Evolutionary conservation across 2,113 vertebrate species (phyloP), one percentile per base, ranked within the genome.

Genomic region (Nesoenas mayeri): DNA sequence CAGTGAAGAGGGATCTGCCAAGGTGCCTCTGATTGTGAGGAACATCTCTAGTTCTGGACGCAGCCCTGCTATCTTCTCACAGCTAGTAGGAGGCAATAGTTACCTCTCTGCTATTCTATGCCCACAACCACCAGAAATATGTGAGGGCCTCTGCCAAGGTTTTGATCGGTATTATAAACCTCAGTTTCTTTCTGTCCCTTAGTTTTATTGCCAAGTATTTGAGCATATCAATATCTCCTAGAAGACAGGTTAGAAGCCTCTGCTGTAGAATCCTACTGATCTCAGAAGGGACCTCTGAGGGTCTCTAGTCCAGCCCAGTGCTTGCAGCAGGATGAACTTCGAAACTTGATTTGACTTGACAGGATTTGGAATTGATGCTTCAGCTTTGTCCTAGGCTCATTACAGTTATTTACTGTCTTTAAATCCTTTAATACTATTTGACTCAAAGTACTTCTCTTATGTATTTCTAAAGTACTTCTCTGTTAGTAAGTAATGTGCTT

Each of bases 11-110:
- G 80, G 44, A 19, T 42, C 64, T 87, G 56, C 36, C 9, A 6
- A 70, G 17, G 12, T 70, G 47, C 40, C 36, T 48, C 38, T 0
- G 0, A 1, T 57, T 36, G 2, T 0, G 0, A 81, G 54, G 25
- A 74, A 21, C 1, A 2, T 21, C 15, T 20, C 29, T 53, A 12
- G 14, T 8, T 82, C 32, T 66, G 60, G 77, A 60, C 18, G 38
- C 13, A 80, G 60, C 15, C 40, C 51, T 73, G 54, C 50, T 71
- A 6, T 31, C 31, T 61, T 57, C 88, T 85, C 65, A 31, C 36
- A 70, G 8, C n/a, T 57, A 32, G 40, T 47, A 85, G 51, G 40
- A 84, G 78, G 2, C 32, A 21, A 8, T n/a, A 53, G 20, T 70
- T 74, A 2, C 16, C 14, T 42, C 65, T 54, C 60, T 89, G n/a